Evolutionary conservation across 2,113 vertebrate species (phyloP), one percentile per base, ranked within the genome.

Genomic region (Strix aluco): DNA sequence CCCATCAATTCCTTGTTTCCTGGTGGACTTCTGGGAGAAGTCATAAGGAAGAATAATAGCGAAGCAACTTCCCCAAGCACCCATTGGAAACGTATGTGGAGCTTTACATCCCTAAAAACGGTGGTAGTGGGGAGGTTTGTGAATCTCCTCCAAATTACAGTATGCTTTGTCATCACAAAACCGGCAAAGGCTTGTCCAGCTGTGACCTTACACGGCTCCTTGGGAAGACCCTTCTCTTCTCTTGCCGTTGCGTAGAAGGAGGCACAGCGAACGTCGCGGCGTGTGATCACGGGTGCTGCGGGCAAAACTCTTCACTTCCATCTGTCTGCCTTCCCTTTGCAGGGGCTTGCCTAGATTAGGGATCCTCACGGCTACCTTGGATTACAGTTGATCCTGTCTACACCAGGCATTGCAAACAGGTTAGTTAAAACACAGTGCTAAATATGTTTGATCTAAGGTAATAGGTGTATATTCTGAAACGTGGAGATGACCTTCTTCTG

Each of bases 251-350:
- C 11, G 38, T 34, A 54, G 44, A 40, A 58, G 55, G 46, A 17
- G 46, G 55, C 47, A 11, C 55, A 32, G 44, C 3, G 5, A 51
- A 32, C 12, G 0, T 21, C 2, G 17, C 2, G 9, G 46, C 5
- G 4, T 44, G 12, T 10, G 10, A 40, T 27, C 27, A 12, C 54
- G 6, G 34, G 42, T 49, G 62, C 42, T n/a, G 72, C 10, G 1
- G 65, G 65, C 55, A 15, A 40, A 51, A 21, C 49, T 30, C 86
- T 36, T n/a, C 55, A 9, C 57, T 32, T 46, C 77, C 36, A 5
- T 42, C 49, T 18, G 21, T 51, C 46, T 63, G n/a, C 67, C n/a
- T 36, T 51, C 87, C 36, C 36, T 51, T 21, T 21, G 25, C 77
- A n/a, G 58, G 58, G 42, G 10, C 30, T 78, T 38, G 58, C 77